Base-by-base conservation (phyloP, 2,888 invertebrate species). In the Epinotia nisella region DNA sequence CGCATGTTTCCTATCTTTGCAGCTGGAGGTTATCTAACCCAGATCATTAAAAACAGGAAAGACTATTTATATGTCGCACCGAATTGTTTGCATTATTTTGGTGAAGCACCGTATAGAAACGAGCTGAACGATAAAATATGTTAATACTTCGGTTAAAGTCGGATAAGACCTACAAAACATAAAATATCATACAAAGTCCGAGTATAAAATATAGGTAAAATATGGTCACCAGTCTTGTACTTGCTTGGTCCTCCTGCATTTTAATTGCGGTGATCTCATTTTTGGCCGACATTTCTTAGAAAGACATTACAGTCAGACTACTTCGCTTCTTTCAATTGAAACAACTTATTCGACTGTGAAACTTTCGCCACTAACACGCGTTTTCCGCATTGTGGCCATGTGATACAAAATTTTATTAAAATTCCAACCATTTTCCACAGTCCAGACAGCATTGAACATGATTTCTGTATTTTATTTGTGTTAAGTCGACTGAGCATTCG, bases 291-390 rank as follows among this genome's bases (percentile, higher is more conserved):
- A 24, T 10, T 62, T 62, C 56, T 49, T 19, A 35, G 62, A 19
- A 62, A 62, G 10, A 58, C 51, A 35, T 29, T 19, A 49, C n/a
- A 49, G n/a, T 21, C 15, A 10, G 13, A 39, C 11, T 59, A 45
- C 21, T 21, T 41, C n/a, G 10, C 62, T 39, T 29, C 10, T 70
- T 56, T 29, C 58, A 70, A 62, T 49, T 58, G 56, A n/a, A 19
- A 15, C 70, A n/a, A n/a, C 49, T 58, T 70, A 39, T 59, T 29
- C 58, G 21, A 49, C 35, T 51, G 39, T 39, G 5, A 15, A 41
- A 53, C 59, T 59, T 71, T 71, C 71, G 24, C 64, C 59, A 60
- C 21, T 45, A 21, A 39, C 65, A 65, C 65, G 51, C 59, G 59
- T 60, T 66, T 65, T 64, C 64, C 64, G 70, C 64, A 64, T 56